Evolutionary conservation across 1,140 invertebrate species (phyloP).

Genomic region (Micrasema minimum): DNA sequence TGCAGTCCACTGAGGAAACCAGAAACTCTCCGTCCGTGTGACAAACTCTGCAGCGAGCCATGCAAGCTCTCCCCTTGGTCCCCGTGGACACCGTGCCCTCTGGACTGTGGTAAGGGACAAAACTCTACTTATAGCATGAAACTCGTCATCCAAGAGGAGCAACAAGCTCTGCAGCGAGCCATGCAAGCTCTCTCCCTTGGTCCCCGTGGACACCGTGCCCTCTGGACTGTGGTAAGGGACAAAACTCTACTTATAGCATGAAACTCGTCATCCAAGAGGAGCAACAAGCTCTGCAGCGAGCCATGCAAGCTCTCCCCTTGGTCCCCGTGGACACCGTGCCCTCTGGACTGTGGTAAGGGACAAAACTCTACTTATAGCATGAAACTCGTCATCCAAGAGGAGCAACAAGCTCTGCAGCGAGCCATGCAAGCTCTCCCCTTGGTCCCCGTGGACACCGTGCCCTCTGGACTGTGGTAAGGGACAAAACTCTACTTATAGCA

Average conservation of each 20-base stretch:
- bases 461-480: conserved; percentile 67
- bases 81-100: conserved; percentile 73
- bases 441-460: conserved; percentile 74
- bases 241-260: too few relatives aligned
- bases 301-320: conserved; percentile 69
- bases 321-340: conserved; percentile 74
- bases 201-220: conserved; percentile 74
- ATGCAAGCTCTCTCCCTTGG: conserved; percentile 70
- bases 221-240: conserved; percentile 64
- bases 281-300: conserved; percentile 42
- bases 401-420: conserved; percentile 28
- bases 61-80: conserved; percentile 71
- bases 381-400: too few relatives aligned
- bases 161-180: conserved; percentile 50
- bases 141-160: too few relatives aligned
- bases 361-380: too few relatives aligned
- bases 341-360: conserved; percentile 66
- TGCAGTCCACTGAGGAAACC: conserved; percentile 67
- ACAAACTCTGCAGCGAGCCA: conserved; percentile 50
- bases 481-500: too few relatives aligned
- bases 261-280: too few relatives aligned
- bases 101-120: conserved; percentile 61
- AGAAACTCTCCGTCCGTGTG: conserved; percentile 62
- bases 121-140: too few relatives aligned
- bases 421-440: conserved; percentile 68